A percentile compares a stretch with the other conserved stretches of the same genome.
Conservation (phyloP, 2,113 vertebrate species). For the Sus scrofa region T2T-Sscrofa CM000819.6:15882001-15882500, state of each 20-base stretch:
- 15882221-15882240: neutral
- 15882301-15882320: accelerated
- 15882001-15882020: neutral
- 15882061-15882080: neutral
- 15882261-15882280: neutral
- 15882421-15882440: neutral
- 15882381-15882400: neutral
- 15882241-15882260: neutral
- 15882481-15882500: neutral
- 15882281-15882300: neutral
- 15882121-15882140: neutral
- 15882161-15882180: neutral
- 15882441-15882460: neutral
- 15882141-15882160: too few relatives aligned
- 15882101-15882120: neutral
- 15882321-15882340: neutral
- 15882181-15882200: neutral
- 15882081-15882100: neutral
- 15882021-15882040: neutral
- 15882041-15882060: neutral
- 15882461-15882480: neutral
- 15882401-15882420: neutral
- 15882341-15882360: neutral
- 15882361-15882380: neutral
- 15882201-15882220: neutral